These are phyloP conservation scores for Hedychridium roseum DNA, from an alignment of 2,888 invertebrate species.

Conservation along the genomic window DNA sequence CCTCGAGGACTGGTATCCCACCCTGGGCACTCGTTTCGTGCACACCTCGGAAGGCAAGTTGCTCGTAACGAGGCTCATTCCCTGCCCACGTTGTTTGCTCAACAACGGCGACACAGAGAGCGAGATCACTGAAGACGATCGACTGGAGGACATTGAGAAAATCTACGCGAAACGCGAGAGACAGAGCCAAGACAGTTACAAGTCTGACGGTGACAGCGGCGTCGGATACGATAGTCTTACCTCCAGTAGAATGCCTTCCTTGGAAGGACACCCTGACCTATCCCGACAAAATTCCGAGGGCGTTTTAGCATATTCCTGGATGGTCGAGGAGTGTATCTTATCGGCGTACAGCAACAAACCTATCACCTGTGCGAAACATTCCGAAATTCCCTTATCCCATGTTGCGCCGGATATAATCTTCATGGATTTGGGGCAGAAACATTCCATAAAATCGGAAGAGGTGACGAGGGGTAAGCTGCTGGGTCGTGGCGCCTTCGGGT, in stretches of 20 bases:
- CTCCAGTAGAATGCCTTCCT: slow-evolving; percentile 84
- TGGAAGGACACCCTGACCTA: slow-evolving; percentile 76
- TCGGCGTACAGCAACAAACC: slow-evolving; percentile 79
- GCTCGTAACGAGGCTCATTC: slow-evolving; percentile 90
- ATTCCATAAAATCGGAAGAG: slow-evolving; percentile 83
- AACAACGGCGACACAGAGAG: slow-evolving; percentile 52
- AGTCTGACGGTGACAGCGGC: slow-evolving; percentile 88
- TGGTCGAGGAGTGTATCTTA: slow-evolving; percentile 95
- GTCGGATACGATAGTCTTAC: slow-evolving; percentile 79
- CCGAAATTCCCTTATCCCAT: slow-evolving; percentile 75
- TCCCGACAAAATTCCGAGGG: slow-evolving; percentile 58
- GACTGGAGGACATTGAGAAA: slow-evolving; percentile 50
- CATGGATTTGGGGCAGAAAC: slow-evolving; percentile 84
- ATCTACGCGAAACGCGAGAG: slow-evolving; percentile 55
- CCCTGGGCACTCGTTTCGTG: slow-evolving; percentile 94
- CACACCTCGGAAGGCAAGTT: slow-evolving; percentile 97
- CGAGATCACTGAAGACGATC: slow-evolving; percentile 43
- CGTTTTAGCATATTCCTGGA: slow-evolving; percentile 76
- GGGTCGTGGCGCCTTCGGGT: slow-evolving; percentile 98
- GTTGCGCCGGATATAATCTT: slow-evolving; percentile 96
- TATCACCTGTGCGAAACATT: slow-evolving; percentile 83
- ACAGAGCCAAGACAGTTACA: slow-evolving; percentile 73
- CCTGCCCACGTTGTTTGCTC: slow-evolving; percentile 86
- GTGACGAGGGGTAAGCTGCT: slow-evolving; percentile 79
- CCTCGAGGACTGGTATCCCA: slow-evolving; percentile 98